phyloP scores from a whole-genome alignment of 2,113 vertebrate genomes.

The Octodon degus region DNA sequence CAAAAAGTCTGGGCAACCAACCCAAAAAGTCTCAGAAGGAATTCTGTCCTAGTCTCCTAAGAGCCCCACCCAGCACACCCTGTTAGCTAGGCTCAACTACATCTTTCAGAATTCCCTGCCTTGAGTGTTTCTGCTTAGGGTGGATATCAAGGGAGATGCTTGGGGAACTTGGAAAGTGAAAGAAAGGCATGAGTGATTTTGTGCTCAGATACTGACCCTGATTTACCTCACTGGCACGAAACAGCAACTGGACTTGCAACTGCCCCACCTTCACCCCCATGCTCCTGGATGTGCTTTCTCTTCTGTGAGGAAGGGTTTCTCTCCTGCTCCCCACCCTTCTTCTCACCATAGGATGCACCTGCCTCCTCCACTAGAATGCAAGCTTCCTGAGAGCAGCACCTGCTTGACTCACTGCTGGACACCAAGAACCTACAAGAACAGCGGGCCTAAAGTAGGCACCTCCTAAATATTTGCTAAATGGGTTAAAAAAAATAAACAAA shows the following conservation, averaged over 20 bases:
- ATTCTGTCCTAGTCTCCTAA: background rate
- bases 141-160: background rate
- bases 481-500: background rate
- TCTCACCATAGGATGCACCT: background rate
- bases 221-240: background rate
- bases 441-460: background rate
- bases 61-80: background rate
- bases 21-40: background rate
- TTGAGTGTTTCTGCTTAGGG: background rate
- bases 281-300: background rate
- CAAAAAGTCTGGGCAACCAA: background rate
- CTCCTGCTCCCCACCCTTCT: background rate
- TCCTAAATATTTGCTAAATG: background rate
- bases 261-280: background rate
- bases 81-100: background rate
- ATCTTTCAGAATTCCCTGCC: background rate
- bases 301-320: background rate
- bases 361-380: background rate
- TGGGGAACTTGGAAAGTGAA: background rate
- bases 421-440: background rate
- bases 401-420: background rate
- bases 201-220: background rate
- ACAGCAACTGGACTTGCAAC: background rate
- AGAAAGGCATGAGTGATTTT: background rate
- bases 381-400: background rate